Evolutionary conservation across 2,113 vertebrate genomes (phyloP).

Genomic region (Odocoileus hemionus): DNA sequence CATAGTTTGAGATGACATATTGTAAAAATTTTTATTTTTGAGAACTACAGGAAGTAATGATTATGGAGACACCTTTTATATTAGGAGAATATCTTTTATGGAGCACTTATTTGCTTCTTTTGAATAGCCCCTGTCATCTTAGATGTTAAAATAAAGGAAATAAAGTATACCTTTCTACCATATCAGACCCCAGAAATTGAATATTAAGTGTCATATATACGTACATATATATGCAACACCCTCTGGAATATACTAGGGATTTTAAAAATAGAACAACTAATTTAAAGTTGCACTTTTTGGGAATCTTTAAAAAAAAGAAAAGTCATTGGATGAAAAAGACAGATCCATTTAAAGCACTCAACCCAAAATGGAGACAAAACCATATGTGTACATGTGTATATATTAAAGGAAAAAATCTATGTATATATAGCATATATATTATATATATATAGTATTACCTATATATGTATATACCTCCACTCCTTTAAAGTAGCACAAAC

Average conservation of each 20-base stretch:
- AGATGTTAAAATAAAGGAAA: constrained; percentile 10
- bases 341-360: background rate
- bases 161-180: background rate
- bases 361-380: background rate
- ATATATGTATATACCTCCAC: background rate
- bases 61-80: background rate
- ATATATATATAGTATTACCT: background rate
- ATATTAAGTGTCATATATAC: background rate
- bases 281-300: background rate
- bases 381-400: background rate
- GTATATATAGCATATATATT: background rate
- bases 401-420: background rate
- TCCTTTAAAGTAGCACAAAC: background rate
- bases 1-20: background rate
- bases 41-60: background rate
- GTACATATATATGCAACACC: background rate
- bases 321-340: background rate
- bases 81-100: background rate
- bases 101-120: background rate
- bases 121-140: background rate
- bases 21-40: background rate
- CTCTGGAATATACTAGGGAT: background rate
- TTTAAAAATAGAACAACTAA: background rate
- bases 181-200: background rate
- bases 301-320: background rate